phyloP scores from a whole-genome alignment of 2,113 vertebrate species.

The Oenanthe oenanthe region DNA sequence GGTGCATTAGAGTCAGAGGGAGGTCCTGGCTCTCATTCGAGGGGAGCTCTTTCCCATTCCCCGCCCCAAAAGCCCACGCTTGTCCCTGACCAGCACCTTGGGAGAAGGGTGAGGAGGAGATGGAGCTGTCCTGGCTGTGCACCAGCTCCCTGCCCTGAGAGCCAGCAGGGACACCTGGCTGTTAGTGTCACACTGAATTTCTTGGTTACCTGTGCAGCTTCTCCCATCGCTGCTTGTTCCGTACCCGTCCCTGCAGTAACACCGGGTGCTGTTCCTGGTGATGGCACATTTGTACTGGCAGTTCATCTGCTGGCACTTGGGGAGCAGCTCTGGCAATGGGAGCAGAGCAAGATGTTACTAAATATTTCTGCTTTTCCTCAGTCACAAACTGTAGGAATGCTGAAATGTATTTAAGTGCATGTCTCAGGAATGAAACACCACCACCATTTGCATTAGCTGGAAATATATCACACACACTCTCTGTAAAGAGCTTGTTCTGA shows the following conservation, averaged over 20 bases:
- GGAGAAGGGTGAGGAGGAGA: fast-evolving
- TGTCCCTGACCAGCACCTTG: fast-evolving
- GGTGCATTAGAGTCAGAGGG: neutral
- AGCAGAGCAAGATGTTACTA: neutral
- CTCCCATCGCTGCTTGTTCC: constrained; percentile 85
- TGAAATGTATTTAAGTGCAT: fast-evolving
- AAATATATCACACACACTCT: fast-evolving
- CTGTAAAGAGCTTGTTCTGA: neutral
- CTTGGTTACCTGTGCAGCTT: constrained; percentile 86
- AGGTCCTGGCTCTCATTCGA: too few relatives aligned
- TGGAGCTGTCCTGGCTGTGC: neutral
- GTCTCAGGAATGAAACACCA: neutral
- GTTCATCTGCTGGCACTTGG: constrained; percentile 87
- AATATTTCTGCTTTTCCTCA: neutral
- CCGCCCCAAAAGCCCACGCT: fast-evolving
- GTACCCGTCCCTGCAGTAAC: constrained; percentile 91
- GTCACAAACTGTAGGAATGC: neutral
- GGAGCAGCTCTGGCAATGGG: constrained; percentile 82
- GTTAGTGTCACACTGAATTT: fast-evolving
- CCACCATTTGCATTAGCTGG: fast-evolving
- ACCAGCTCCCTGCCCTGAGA: neutral
- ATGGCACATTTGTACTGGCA: constrained; percentile 92
- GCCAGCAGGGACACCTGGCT: fast-evolving
- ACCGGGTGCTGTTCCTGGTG: constrained; percentile 86
- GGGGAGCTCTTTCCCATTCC: fast-evolving